Evolutionary conservation across 1,140 invertebrate genomes (phyloP), one percentile per base, ranked within the genome.

Genomic region (Probaryconus sp.): DNA sequence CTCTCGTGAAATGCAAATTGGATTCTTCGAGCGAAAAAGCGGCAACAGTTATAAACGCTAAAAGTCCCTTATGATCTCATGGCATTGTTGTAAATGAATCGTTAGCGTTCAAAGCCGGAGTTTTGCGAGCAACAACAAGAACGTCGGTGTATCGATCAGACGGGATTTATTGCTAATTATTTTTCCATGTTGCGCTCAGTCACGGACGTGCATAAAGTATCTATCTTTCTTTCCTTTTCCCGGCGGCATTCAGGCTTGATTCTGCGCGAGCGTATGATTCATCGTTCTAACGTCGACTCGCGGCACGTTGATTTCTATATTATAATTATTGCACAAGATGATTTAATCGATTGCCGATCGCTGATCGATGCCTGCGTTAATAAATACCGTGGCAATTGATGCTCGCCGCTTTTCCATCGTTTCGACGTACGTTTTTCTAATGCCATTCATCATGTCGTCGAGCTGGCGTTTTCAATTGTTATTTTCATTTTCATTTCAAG

Each of bases 111-210:
- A n/a, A n/a, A n/a, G n/a, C n/a, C n/a, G n/a, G n/a, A n/a, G n/a
- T n/a, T n/a, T n/a, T n/a, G n/a, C n/a, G n/a, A n/a, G 14, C 47
- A 35, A 14, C 53, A 14, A n/a, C n/a, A n/a, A n/a, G 3, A 24
- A 50, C 56, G 38, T 40, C 50, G 35, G 28, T 58, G 60, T 72
- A 48, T 26, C 68, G 56, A 71, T 71, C 56, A 69, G 33, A 24
- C 14, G 30, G 58, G 51, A 71, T 71, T 71, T 71, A 79, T 78
- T 50, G 69, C 65, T 76, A 77, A 79, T 79, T 73, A 76, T 75
- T 73, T 76, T 47, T 55, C 28, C 61, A 75, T 60, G 51, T 51
- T 45, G 47, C 51, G 40, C 47, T 58, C 65, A 70, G 67, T 79
- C 75, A 77, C 60, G 75, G 68, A 56, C 71, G 60, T 51, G 67